phyloP scores from a whole-genome alignment of 2,797 vertebrate genomes.

The Numenius phaeopus region DNA sequence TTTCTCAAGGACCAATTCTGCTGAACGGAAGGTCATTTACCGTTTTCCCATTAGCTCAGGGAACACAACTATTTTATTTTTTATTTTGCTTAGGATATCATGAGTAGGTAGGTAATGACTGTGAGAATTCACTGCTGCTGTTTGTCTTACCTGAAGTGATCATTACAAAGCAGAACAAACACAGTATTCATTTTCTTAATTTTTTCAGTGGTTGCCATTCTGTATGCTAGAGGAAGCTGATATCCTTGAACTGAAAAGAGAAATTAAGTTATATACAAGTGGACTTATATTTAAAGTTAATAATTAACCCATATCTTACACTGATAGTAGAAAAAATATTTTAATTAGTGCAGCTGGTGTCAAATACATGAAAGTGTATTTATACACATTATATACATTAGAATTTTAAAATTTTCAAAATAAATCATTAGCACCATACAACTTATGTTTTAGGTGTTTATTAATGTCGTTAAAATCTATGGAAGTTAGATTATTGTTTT shows the following conservation, averaged over 20 bases:
- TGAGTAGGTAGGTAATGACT: neutral
- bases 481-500: neutral
- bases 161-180: neutral
- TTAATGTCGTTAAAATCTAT: neutral
- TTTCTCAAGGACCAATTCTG: neutral
- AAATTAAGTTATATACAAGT: neutral
- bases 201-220: neutral
- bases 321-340: neutral
- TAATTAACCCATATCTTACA: neutral
- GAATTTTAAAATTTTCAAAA: neutral
- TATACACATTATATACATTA: neutral
- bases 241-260: neutral
- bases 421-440: neutral
- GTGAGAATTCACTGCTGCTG: neutral
- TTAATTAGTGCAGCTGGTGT: neutral
- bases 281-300: neutral
- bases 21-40: neutral
- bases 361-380: neutral
- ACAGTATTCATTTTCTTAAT: neutral
- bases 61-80: neutral
- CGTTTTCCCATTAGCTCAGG: neutral
- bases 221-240: neutral
- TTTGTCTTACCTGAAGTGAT: neutral
- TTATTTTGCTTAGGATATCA: neutral
- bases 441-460: neutral